Conservation (phyloP, 2,888 invertebrate genomes). For the Apamea epomidion region DNA sequence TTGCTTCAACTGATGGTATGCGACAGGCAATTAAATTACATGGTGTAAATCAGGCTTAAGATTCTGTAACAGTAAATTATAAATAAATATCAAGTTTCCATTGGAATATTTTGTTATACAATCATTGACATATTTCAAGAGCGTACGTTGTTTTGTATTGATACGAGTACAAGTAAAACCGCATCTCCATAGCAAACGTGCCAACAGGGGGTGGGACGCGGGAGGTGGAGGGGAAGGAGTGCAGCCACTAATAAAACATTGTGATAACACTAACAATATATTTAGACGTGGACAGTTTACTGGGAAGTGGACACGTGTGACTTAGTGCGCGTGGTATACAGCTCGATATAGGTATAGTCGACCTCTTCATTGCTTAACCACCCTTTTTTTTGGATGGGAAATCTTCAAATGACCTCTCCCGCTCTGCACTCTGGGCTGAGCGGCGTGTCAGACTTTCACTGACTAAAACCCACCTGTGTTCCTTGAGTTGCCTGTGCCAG, state of each 20-base stretch:
- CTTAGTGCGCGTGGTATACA: too few relatives aligned
- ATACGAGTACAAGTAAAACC: constrained; percentile 8
- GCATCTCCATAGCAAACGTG: neutral
- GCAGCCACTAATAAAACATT: constrained; percentile 25
- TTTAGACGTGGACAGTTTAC: neutral
- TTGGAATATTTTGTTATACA: neutral
- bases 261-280: constrained; percentile 13
- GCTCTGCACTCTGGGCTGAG: too few relatives aligned
- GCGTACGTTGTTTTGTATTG: neutral
- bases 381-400: too few relatives aligned
- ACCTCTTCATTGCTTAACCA: too few relatives aligned
- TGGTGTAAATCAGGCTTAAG: neutral
- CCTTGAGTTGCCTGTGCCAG: too few relatives aligned
- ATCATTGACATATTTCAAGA: neutral
- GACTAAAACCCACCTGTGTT: too few relatives aligned
- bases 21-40: neutral
- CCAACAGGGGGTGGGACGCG: neutral
- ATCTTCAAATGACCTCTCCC: too few relatives aligned
- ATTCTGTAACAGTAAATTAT: too few relatives aligned
- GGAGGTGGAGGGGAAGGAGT: neutral
- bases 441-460: too few relatives aligned
- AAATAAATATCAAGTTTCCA: neutral
- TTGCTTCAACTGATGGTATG: neutral
- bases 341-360: too few relatives aligned
- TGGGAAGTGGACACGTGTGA: neutral